phyloP scores from a whole-genome alignment of 2,113 vertebrate species.

The Oenanthe melanoleuca region DNA sequence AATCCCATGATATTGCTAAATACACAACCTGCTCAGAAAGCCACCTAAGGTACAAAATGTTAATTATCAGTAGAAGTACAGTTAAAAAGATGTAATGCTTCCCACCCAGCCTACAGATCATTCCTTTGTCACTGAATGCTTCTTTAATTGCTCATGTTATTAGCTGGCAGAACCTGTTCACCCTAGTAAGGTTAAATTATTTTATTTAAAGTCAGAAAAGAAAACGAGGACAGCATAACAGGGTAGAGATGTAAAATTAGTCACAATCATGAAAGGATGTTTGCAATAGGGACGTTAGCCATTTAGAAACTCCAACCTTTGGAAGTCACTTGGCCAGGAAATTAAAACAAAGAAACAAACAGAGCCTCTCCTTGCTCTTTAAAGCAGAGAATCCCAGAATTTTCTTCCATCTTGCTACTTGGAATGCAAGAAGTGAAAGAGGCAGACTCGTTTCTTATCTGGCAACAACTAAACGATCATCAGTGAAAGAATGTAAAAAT shows the following conservation, averaged over 20 bases:
- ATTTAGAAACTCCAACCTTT: background rate
- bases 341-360: background rate
- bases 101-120: background rate
- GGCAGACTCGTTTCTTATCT: accelerated
- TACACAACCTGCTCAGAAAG: background rate
- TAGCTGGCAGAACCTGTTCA: background rate
- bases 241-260: background rate
- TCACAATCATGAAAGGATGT: background rate
- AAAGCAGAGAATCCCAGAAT: background rate
- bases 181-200: background rate
- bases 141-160: background rate
- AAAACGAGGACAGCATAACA: background rate
- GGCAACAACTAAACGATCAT: background rate
- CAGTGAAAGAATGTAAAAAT: background rate
- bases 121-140: background rate
- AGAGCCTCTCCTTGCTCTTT: background rate
- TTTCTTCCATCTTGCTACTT: background rate
- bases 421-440: background rate
- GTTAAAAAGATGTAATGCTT: background rate
- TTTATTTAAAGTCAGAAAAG: background rate
- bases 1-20: background rate
- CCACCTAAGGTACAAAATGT: background rate
- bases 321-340: background rate
- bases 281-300: background rate
- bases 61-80: background rate